Evolutionary conservation across 1,140 invertebrate genomes (phyloP), one percentile per base, ranked within the genome.

Genomic region (Drosophila repletoides): DNA sequence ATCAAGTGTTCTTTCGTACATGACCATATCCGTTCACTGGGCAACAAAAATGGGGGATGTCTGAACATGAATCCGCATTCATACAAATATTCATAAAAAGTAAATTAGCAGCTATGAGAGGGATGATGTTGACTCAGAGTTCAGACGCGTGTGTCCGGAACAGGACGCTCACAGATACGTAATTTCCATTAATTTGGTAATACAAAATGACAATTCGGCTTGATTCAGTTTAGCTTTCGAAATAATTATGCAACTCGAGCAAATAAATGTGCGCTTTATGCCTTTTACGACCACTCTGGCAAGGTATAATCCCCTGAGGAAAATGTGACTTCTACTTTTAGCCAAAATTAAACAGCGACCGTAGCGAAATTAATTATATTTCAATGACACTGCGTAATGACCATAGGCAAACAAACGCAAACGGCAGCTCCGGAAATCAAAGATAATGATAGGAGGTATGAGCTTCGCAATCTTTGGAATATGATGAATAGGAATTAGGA

Each of bases 401-500:
- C 43, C 15, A 21, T 21, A 26, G n/a, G 10, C 9, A 21, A 15
- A 26, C 10, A 10, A 10, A 6, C 14, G 14, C 21, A 34, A 4
- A 31, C 26, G 10, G 15, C 33, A 40, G n/a, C 14, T 28, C 26
- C 7, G 2, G 12, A 41, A 52, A 21, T 5, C 12, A 6, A 12
- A 21, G 2, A 2, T 17, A 14, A 36, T 19, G 24, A 28, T 41
- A 17, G 3, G 31, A 22, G 24, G 4, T n/a, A 17, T 40, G 26
- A 60, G n/a, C n/a, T n/a, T 22, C 10, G 7, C 26, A 22, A 51
- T 56, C 29, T 15, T 26, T 29, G 26, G 76, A 51, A 79, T 79
- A 73, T 74, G 64, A 79, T 79, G 75, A 79, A 79, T 79, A 79
- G 48, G 74, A 70, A 79, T 79, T 21, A 51, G 29, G 46, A 65